Percentiles rank a stretch among this genome's conserved stretches.
phyloP scores from a whole-genome alignment of 2,113 vertebrate species.

The Sterna hirundo region DNA sequence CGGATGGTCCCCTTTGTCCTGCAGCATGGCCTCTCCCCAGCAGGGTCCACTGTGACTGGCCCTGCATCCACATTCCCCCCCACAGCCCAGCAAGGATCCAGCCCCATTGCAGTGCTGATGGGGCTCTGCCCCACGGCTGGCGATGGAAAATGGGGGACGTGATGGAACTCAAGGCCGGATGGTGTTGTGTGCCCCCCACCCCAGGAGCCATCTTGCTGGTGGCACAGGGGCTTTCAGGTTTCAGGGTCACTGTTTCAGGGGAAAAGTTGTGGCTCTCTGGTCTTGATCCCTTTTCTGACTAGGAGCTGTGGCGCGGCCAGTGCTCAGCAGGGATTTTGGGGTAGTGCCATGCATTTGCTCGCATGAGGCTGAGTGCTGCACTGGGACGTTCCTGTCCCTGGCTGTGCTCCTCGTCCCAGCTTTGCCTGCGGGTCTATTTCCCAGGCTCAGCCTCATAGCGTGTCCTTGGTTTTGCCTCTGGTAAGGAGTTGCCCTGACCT shows the following conservation, averaged over 20 bases:
- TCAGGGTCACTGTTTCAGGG: neutral
- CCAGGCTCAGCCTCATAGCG: neutral
- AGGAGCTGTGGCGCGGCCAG: neutral
- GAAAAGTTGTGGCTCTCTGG: neutral
- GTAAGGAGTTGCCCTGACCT: neutral
- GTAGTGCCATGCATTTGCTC: neutral
- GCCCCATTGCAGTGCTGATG: rapidly evolving
- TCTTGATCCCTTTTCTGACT: neutral
- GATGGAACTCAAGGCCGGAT: neutral
- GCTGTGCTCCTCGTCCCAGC: rapidly evolving
- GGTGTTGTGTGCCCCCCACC: neutral
- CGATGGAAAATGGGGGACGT: neutral
- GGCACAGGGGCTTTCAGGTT: neutral
- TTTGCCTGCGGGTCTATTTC: neutral
- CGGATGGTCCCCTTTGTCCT: neutral
- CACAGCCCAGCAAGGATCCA: rapidly evolving
- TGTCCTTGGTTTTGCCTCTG: neutral
- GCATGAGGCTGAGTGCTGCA: rapidly evolving
- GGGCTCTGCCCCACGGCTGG: neutral
- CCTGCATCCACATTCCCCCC: rapidly evolving
- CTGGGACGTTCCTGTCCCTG: neutral
- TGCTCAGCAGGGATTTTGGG: neutral
- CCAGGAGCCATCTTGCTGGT: neutral
- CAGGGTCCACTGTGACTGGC: neutral
- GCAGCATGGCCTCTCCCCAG: neutral